A percentile compares a stretch with the other conserved stretches of the same genome.
phyloP scores from a whole-genome alignment of 2,113 vertebrate species.

The Gracilinanus agilis region DNA sequence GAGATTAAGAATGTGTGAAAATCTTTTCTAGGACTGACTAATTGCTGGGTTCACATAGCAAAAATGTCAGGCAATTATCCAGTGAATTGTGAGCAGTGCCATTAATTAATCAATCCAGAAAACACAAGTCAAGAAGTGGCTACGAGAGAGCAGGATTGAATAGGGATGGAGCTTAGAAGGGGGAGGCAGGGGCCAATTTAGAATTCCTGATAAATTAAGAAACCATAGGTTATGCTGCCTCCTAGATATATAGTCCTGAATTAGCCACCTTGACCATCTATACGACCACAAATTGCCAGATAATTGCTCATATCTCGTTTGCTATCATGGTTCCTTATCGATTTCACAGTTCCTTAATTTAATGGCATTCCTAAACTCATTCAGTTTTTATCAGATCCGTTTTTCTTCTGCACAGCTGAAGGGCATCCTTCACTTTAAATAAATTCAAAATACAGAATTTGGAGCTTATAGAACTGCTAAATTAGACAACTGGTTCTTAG shows the following conservation, averaged over 20 bases:
- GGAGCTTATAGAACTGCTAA: neutral
- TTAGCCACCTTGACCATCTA: neutral
- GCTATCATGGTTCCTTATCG: conserved; percentile 2
- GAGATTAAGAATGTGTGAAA: conserved; percentile 6
- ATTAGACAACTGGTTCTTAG: conserved; percentile 33
- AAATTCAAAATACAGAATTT: conserved; percentile 4
- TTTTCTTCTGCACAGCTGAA: neutral
- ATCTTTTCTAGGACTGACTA: conserved; percentile 1
- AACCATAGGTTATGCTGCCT: neutral
- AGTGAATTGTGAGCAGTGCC: neutral
- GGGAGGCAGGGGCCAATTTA: neutral
- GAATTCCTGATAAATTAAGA: neutral
- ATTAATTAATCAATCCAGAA: conserved; percentile 6
- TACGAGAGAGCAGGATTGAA: neutral
- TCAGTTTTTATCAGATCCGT: neutral
- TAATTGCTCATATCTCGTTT: conserved; percentile 24
- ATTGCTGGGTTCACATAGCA: conserved; percentile 4
- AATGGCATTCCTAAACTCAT: conserved; percentile 18
- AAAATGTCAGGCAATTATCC: neutral
- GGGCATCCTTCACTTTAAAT: conserved; percentile 41
- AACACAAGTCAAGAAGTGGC: neutral
- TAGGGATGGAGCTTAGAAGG: neutral
- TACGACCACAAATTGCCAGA: neutral
- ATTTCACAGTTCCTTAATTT: conserved; percentile 5
- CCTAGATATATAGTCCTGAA: neutral